Conservation (phyloP, 2,888 invertebrate genomes). For the Seira sanloemensis region DNA sequence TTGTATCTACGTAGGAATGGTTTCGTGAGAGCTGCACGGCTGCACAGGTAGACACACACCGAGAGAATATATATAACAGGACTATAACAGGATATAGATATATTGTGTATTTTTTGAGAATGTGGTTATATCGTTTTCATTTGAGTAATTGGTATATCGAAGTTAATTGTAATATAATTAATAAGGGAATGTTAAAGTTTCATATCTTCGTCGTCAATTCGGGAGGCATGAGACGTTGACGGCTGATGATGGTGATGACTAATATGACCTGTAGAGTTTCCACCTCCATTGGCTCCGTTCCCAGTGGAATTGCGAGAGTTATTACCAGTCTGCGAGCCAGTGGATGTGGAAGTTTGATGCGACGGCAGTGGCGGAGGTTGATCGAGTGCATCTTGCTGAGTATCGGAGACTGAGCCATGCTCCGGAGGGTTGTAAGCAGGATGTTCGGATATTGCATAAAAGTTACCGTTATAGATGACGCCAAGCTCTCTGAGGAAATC, state of each 20-base stretch:
- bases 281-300: slow-evolving; percentile 48
- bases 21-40: no score
- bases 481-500: slow-evolving; percentile 93
- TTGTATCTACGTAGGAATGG: no score
- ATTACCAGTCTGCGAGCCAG: slow-evolving; percentile 60
- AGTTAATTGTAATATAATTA: background rate
- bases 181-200: slow-evolving; percentile 70
- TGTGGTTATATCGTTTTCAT: slow-evolving; percentile 38
- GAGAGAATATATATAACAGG: background rate
- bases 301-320: slow-evolving; percentile 49
- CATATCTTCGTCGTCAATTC: slow-evolving; percentile 72
- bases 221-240: slow-evolving; percentile 60
- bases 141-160: slow-evolving; percentile 9
- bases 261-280: slow-evolving; percentile 22
- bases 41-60: no score
- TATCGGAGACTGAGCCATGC: slow-evolving; percentile 66
- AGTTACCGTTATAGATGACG: slow-evolving; percentile 95
- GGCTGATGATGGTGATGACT: slow-evolving; percentile 52
- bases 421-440: slow-evolving; percentile 92
- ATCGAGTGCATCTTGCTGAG: slow-evolving; percentile 46
- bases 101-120: slow-evolving; percentile 22
- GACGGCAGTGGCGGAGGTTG: slow-evolving; percentile 65
- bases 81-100: background rate
- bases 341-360: slow-evolving; percentile 54
- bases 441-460: slow-evolving; percentile 95